Evolutionary conservation across 2,113 vertebrate genomes (phyloP).

Genomic region (Saguinus imperator): DNA sequence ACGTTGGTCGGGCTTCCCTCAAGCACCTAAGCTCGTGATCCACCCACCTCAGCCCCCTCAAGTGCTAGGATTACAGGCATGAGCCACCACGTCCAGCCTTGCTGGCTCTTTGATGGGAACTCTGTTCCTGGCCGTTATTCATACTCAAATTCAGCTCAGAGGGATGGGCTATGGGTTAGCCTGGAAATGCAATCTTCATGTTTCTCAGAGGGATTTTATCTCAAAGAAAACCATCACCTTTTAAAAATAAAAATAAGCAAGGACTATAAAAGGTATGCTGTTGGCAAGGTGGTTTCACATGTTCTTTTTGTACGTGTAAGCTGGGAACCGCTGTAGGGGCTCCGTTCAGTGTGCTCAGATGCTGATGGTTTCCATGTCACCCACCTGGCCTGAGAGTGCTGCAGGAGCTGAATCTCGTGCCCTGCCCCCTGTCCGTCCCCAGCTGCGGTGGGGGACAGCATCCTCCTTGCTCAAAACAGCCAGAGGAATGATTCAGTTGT

Average conservation of each 20-base stretch:
- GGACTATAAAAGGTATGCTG: background rate
- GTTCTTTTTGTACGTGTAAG: background rate
- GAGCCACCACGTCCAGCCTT: background rate
- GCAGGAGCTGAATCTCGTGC: background rate
- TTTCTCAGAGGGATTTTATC: background rate
- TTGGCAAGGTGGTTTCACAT: background rate
- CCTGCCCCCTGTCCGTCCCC: background rate
- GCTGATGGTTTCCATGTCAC: accelerated
- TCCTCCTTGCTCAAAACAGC: background rate
- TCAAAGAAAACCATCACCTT: background rate
- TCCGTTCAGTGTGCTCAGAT: background rate
- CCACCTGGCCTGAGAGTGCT: background rate
- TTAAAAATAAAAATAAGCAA: background rate
- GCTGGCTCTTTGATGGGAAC: background rate
- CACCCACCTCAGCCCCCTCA: accelerated
- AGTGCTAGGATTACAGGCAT: too few species aligned
- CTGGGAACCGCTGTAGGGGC: background rate
- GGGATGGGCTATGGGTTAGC: background rate
- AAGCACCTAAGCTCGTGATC: too few species aligned
- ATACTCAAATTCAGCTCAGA: background rate
- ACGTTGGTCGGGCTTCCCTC: too few species aligned
- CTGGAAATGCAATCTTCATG: background rate
- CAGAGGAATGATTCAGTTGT: background rate
- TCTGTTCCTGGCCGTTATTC: background rate
- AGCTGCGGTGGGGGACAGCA: background rate